phyloP scores from a whole-genome alignment of 2,797 vertebrate species.

The Meda fulgida region DNA sequence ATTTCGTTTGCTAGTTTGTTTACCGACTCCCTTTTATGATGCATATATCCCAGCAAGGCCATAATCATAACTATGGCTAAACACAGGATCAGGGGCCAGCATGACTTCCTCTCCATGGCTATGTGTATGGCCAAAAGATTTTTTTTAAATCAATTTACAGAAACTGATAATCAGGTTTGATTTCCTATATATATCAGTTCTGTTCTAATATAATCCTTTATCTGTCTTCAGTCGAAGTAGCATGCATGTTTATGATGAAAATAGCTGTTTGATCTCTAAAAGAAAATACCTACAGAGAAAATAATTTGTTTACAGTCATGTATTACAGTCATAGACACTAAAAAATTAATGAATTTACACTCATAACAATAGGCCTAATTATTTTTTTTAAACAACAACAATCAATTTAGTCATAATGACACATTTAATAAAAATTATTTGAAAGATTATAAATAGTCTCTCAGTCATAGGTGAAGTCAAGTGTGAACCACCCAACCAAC shows the following conservation, averaged over 20 bases:
- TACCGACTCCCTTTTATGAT: not conserved
- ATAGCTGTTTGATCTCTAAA: not conserved
- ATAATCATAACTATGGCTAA: not conserved
- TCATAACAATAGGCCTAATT: not conserved
- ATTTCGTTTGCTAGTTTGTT: not conserved
- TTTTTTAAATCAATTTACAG: not conserved
- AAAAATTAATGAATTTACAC: not conserved
- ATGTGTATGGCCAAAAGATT: not conserved
- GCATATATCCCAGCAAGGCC: not conserved
- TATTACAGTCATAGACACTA: too few species aligned
- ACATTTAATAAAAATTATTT: not conserved
- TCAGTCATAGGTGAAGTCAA: not conserved
- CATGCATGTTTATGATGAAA: not conserved
- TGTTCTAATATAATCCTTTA: not conserved
- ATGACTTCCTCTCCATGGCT: not conserved
- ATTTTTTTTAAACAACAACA: not conserved
- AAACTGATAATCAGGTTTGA: not conserved
- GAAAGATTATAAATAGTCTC: not conserved
- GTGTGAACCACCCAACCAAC: not conserved
- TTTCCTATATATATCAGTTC: not conserved
- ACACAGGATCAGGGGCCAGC: not conserved
- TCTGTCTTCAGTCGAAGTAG: not conserved
- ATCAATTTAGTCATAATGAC: not conserved
- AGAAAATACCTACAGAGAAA: slow-evolving; percentile 8
- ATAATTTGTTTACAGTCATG: not conserved